Evolutionary conservation across 2,113 vertebrate genomes (phyloP).

Genomic region (Lampris incognitus): DNA sequence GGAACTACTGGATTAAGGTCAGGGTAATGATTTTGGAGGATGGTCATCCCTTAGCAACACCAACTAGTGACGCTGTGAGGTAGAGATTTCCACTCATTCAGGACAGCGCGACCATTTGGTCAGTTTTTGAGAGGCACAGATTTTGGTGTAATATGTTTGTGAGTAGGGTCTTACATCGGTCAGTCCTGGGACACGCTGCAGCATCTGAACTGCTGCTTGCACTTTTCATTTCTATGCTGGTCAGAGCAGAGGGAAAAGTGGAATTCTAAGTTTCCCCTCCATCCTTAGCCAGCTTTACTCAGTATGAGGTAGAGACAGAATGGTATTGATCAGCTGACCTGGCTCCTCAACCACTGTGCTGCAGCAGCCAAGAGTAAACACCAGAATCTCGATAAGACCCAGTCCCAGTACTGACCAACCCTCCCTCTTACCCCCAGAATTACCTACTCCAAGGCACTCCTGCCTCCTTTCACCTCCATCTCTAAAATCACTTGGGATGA

Average conservation of each 20-base stretch:
- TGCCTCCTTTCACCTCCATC: slow-evolving; percentile 17
- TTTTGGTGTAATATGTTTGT: too few species aligned
- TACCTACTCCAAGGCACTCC: slow-evolving; percentile 36
- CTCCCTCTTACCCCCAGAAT: slow-evolving; percentile 31
- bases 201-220: slow-evolving; percentile 11
- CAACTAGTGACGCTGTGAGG: too few species aligned
- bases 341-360: slow-evolving; percentile 32
- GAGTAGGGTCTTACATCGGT: too few species aligned
- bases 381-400: slow-evolving; percentile 65
- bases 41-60: too few species aligned
- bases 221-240: slow-evolving; percentile 28
- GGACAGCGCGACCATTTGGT: too few species aligned
- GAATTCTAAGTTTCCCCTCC: slow-evolving; percentile 20
- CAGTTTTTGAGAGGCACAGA: too few species aligned
- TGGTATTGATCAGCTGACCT: slow-evolving; percentile 68
- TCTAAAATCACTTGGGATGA: slow-evolving; percentile 39
- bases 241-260: slow-evolving; percentile 23
- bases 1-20: too few species aligned
- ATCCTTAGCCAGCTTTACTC: slow-evolving; percentile 34
- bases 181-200: slow-evolving; percentile 9
- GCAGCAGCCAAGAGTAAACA: slow-evolving; percentile 49
- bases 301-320: slow-evolving; percentile 17
- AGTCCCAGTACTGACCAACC: not conserved
- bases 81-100: too few species aligned
- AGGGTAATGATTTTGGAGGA: too few species aligned